These are phyloP conservation scores for Pollenia angustigena DNA, from an alignment of 2,888 invertebrate genomes.

Conservation along the genomic window DNA sequence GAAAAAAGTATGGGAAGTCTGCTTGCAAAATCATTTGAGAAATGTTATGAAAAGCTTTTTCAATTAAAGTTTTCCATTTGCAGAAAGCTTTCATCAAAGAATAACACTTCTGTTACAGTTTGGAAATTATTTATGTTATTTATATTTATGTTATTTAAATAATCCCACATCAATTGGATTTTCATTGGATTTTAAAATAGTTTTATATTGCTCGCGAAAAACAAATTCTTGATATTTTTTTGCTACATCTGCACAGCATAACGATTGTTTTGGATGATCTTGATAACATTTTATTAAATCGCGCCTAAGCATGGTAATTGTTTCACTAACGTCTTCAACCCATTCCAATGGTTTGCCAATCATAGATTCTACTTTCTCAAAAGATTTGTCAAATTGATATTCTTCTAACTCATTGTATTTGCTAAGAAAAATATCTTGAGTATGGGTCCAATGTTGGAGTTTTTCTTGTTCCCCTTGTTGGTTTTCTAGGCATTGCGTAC, in stretches of 20 bases:
- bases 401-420: conserved; percentile 59
- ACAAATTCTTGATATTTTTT: conserved; percentile 70
- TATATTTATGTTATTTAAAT: no score
- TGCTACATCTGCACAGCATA: conserved; percentile 60
- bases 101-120: no score
- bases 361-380: conserved; percentile 59
- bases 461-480: conserved; percentile 8
- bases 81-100: no score
- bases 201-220: conserved; percentile 66
- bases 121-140: no score
- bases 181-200: conserved; percentile 51
- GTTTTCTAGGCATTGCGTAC: background rate
- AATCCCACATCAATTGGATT: no score
- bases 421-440: conserved; percentile 6
- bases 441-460: background rate
- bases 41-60: no score
- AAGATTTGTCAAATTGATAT: conserved; percentile 57
- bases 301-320: conserved; percentile 15
- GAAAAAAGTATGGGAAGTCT: no score
- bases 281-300: conserved; percentile 69
- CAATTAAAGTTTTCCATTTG: no score
- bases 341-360: conserved; percentile 64
- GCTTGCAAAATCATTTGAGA: no score
- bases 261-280: conserved; percentile 64
- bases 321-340: conserved; percentile 35